Evolutionary conservation across 2,888 invertebrate genomes (phyloP).

Genomic region (Ophonus ardosiacus): DNA sequence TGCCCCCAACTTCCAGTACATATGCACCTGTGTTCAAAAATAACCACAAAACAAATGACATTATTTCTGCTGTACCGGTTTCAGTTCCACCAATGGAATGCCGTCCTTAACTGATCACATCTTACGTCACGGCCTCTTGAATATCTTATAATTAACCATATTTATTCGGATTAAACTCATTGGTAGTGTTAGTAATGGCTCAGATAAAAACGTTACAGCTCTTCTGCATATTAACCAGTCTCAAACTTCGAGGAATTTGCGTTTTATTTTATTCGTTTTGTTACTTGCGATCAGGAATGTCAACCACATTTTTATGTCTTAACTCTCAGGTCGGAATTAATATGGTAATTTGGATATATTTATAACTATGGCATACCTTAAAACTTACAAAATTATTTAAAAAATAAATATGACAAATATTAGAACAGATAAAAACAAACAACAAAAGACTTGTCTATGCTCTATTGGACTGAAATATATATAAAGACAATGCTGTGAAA

Average conservation of each 20-base stretch:
- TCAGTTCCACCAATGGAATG: slow-evolving; percentile 25
- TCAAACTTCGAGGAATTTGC: slow-evolving; percentile 26
- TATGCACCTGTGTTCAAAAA: slow-evolving; percentile 33
- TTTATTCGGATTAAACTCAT: slow-evolving; percentile 48
- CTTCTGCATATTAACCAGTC: slow-evolving; percentile 57
- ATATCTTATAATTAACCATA: slow-evolving; percentile 55
- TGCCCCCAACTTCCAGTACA: slow-evolving; percentile 8
- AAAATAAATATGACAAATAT: too few species aligned
- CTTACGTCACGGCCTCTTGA: slow-evolving; percentile 34
- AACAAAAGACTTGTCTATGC: too few species aligned
- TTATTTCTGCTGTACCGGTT: slow-evolving; percentile 37
- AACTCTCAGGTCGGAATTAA: neutral
- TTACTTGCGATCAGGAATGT: slow-evolving; percentile 49
- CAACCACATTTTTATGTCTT: slow-evolving; percentile 54
- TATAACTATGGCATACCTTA: neutral
- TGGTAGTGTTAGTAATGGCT: slow-evolving; percentile 43
- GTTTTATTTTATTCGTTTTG: slow-evolving; percentile 37
- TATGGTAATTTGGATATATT: slow-evolving; percentile 16
- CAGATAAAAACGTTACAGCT: slow-evolving; percentile 31
- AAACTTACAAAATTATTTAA: neutral
- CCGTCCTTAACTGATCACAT: slow-evolving; percentile 21
- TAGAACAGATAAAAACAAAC: too few species aligned
- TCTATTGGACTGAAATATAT: too few species aligned
- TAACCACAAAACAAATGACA: slow-evolving; percentile 49
- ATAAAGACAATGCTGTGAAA: too few species aligned